These are phyloP conservation scores for Ceyx melanurus DNA, from an alignment of 2,113 vertebrate species.

Conservation along the genomic window DNA sequence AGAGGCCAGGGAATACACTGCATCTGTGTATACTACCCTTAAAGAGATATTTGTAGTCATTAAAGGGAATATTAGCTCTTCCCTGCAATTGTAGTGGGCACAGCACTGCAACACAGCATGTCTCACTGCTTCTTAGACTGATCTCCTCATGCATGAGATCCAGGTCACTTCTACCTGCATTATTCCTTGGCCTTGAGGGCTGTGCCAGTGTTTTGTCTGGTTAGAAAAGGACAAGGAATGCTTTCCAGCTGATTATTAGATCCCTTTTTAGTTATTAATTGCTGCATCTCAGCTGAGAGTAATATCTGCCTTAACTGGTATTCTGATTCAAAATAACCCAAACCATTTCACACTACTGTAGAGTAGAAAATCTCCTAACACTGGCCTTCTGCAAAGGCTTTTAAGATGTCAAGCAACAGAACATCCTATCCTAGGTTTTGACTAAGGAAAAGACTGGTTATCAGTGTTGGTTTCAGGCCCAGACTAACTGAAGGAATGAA, in stretches of 20 bases:
- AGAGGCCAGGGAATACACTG: conserved; percentile 19
- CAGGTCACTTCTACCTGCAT: not conserved
- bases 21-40: not conserved
- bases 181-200: not conserved
- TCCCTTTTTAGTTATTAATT: not conserved
- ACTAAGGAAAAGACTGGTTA: not conserved
- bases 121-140: fast-evolving
- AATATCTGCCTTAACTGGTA: not conserved
- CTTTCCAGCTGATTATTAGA: not conserved
- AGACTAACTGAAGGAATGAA: not conserved
- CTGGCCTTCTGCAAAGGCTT: not conserved
- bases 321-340: not conserved
- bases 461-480: not conserved
- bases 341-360: not conserved
- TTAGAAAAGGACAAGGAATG: not conserved
- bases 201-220: not conserved
- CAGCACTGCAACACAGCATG: not conserved
- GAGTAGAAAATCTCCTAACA: not conserved
- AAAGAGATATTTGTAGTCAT: not conserved
- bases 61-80: not conserved
- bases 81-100: not conserved
- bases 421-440: not conserved
- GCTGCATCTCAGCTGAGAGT: not conserved
- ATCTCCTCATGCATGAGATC: not conserved
- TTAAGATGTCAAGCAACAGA: not conserved